phyloP scores from a whole-genome alignment of 2,113 vertebrate genomes.

The Brachyhypopomus occidentalis region DNA sequence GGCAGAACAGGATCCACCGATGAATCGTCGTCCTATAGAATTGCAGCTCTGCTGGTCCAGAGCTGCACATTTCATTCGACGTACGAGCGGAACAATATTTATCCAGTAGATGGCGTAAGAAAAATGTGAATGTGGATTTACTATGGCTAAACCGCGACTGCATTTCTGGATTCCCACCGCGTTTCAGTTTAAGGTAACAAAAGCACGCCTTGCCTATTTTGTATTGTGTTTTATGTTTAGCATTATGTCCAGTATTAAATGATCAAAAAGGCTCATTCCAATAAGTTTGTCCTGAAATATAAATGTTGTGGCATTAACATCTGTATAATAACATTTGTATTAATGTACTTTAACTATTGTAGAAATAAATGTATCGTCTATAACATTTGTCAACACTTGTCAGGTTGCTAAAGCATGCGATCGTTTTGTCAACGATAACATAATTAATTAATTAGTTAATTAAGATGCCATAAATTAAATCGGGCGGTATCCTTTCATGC shows the following conservation, averaged over 20 bases:
- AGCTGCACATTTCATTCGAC: neutral
- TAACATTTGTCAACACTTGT: no score
- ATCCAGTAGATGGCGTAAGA: conserved; percentile 58
- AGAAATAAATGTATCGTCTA: no score
- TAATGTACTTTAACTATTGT: no score
- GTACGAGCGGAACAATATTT: neutral
- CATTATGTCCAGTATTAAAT: neutral
- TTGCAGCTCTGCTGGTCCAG: neutral
- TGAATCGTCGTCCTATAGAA: conserved; percentile 51
- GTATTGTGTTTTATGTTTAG: neutral
- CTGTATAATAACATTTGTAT: no score
- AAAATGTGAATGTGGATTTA: neutral
- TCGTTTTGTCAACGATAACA: no score
- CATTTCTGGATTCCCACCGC: neutral
- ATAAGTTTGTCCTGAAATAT: neutral
- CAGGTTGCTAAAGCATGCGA: no score
- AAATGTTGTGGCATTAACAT: no score
- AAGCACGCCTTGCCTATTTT: neutral
- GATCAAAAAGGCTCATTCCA: neutral
- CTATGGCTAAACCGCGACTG: neutral
- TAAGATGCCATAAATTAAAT: no score
- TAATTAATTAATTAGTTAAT: no score
- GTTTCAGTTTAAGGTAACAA: neutral
- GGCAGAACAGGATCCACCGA: neutral
- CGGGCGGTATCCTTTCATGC: neutral